Base-by-base conservation (phyloP, 2,113 vertebrate genomes). In the Clarias gariepinus region DNA sequence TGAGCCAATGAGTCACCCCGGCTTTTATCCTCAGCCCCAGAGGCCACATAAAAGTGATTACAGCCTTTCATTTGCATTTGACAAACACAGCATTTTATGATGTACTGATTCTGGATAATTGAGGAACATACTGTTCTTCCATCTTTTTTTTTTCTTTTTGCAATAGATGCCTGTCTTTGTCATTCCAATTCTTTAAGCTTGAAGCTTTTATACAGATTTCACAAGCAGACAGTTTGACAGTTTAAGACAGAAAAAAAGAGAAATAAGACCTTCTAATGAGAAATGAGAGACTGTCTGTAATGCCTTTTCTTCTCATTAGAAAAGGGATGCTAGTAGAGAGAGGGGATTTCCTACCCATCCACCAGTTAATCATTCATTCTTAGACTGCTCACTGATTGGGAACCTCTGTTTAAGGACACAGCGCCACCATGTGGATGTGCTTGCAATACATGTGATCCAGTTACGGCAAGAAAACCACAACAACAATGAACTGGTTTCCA, bases 261-360 rank as follows among this genome's bases (percentile, higher is more conserved):
- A 30, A n/a, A 6, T 55, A 23, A 76, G 68, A 2, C 12, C 41
- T 64, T 68, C 47, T 69, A 78, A 57, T 79, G 53, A 86, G 85
- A 60, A 55, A 68, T 19, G 11, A 41, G 82, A 23, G 25, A 25
- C 58, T 84, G 68, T 18, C 60, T 77, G 71, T 77, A 57, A 55
- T 30, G 58, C 58, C 58, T 83, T 83, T 83, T 58, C 52, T 53
- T 68, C 86, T 76, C 30, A 87, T 87, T 87, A 66, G 30, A 84
- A 60, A 28, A 36, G 36, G 19, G 73, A 47, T 64, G 83, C 30
- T 87, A 66, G 64, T n/a, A 85, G 81, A 74, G 6, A 12, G 10
- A 23, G 82, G 88, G 58, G 88, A 71, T 87, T 89, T 87, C 83
- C 64, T 80, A 80, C 63, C 57, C 47, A 63, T 89, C 71, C 81